These are phyloP conservation scores for Teinopalpus imperialis DNA, from an alignment of 2,888 invertebrate species.

Conservation along the genomic window DNA sequence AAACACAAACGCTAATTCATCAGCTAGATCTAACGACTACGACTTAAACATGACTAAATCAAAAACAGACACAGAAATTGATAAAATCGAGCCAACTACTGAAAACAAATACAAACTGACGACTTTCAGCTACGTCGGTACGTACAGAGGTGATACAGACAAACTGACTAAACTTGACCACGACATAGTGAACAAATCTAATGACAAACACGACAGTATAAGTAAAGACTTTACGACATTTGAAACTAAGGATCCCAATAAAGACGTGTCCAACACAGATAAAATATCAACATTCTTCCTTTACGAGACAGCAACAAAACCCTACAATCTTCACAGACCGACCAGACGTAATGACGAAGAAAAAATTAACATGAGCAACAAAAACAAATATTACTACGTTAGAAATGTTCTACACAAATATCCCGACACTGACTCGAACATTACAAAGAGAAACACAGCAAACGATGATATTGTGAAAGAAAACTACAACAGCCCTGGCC, in stretches of 20 bases:
- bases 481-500: constrained; percentile 45
- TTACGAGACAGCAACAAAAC: constrained; percentile 68
- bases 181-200: constrained; percentile 25
- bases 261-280: constrained; percentile 38
- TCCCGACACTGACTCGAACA: constrained; percentile 39
- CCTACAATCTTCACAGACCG: constrained; percentile 62
- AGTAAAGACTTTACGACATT: constrained; percentile 66
- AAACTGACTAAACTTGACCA: constrained; percentile 30
- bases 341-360: constrained; percentile 66
- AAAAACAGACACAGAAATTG: constrained; percentile 32
- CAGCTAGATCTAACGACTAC: constrained; percentile 66
- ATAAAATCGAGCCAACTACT: constrained; percentile 49
- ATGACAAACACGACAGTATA: constrained; percentile 42
- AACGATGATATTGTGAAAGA: constrained; percentile 38
- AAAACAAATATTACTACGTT: constrained; percentile 68
- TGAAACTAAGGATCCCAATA: constrained; percentile 39
- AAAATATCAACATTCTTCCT: constrained; percentile 70
- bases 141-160: constrained; percentile 55
- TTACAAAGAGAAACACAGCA: constrained; percentile 29
- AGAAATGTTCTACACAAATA: constrained; percentile 71
- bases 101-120: constrained; percentile 69
- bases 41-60: constrained; percentile 20
- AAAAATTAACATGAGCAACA: constrained; percentile 39
- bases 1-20: constrained; percentile 48
- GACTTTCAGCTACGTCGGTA: constrained; percentile 76